Base-by-base conservation (phyloP, 2,888 invertebrate genomes). In the Habrosyne pyritoides region DNA sequence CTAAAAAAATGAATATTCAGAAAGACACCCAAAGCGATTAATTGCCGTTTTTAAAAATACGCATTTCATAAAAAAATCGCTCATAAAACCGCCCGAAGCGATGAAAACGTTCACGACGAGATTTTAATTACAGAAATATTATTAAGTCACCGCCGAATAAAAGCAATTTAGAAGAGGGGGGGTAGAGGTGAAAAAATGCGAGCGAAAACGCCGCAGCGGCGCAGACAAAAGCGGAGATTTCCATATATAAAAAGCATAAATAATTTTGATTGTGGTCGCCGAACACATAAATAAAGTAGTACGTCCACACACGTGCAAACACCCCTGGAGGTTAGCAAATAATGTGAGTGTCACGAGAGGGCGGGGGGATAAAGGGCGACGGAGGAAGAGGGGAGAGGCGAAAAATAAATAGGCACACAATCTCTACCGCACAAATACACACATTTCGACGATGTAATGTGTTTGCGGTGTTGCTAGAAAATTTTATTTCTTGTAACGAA, bases 51-150 rank as follows among this genome's bases (percentile, higher is more conserved):
- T 75, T 77, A 77, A 78, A 78, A 75, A 72, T 74, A 71, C 74
- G 71, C 73, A 69, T 69, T 71, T 72, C 59, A 56, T 61, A 57
- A 71, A 79, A 80, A 77, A 81, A 84, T 83, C 79, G 77, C 77
- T 78, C 75, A 76, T 71, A 77, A 78, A 77, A 73, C 73, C 75
- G 61, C 55, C 36, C 57, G 53, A 56, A 63, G 78, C 79, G 79
- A 79, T 84, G 81, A 82, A 86, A 86, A 84, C 74, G 78, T 81
- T 79, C 75, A 63, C 76, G 75, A 79, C 76, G 82, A 82, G 81
- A 81, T 87, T 90, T 90, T 89, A 90, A 90, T 90, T 89, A 89
- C 89, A 86, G 82, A 86, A 87, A 87, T 88, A 89, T 83, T 87
- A 89, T 89, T 87, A 88, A 89, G 87, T 87, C 85, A 79, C 77